Evolutionary conservation across 2,113 vertebrate genomes (phyloP), one percentile per base, ranked within the genome.

Genomic region (Psittacula cyanocephala): DNA sequence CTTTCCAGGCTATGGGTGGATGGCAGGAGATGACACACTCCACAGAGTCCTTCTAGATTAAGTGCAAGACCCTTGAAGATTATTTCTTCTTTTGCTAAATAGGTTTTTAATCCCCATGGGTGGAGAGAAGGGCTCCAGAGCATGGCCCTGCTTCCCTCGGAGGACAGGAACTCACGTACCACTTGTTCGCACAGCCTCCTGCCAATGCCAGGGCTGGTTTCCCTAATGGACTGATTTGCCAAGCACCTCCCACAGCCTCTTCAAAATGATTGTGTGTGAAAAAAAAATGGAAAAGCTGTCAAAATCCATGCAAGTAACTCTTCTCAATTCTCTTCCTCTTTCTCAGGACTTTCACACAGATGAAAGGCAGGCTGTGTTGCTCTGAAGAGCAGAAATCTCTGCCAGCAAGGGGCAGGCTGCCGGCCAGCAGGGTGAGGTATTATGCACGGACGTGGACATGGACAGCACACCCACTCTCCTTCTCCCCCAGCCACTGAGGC

Each of bases 111-210:
- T 65, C 29, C 39, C 44, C 0, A 0, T 24, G 62, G 12, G 12
- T 55, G 46, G 47, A 71, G 57, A 81, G 17, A 15, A 70, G 35
- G 35, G 43, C 41, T 83, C 16, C 29, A 72, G 44, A 80, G 14
- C 0, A 0, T 22, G 55, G 64, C 20, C 50, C 28, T 2, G 1
- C 27, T 52, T 43, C 47, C 20, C n/a, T 86, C 0, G 3, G 71
- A 46, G 20, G 62, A 79, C 0, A 10, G 68, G 44, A 87, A 24
- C 50, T 88, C 29, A 10, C 0, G 1, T 20, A 10, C n/a, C 1
- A 8, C 69, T 59, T 52, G 33, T 39, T 24, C 1, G 2, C 55
- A 12, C 46, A 49, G 62, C 22, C n/a, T 82, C n/a, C 57, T 68
- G 46, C 44, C 5, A 4, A 16, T 13, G 55, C 41, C 3, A 10